These are phyloP conservation scores for Motacilla alba DNA, from an alignment of 2,113 vertebrate genomes.

Conservation along the genomic window DNA sequence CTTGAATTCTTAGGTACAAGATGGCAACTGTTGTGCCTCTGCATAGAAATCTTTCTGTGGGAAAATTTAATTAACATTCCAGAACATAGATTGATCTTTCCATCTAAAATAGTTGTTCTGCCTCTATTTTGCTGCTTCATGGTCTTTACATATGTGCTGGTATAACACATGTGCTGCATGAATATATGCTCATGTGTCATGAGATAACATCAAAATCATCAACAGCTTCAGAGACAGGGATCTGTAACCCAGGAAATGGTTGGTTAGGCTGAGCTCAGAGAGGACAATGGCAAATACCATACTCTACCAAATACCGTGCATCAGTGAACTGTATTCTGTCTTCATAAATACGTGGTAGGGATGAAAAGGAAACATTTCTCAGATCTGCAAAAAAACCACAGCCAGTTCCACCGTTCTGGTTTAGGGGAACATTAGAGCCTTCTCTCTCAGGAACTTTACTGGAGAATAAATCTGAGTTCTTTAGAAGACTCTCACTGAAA, in stretches of 20 bases:
- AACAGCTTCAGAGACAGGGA: neutral
- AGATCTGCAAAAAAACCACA: neutral
- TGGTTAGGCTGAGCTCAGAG: neutral
- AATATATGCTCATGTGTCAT: neutral
- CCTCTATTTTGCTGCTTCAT: neutral
- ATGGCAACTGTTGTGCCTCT: fast-evolving
- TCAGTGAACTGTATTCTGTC: neutral
- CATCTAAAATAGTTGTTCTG: neutral
- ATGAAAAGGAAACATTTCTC: neutral
- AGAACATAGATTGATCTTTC: neutral
- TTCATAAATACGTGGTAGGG: neutral
- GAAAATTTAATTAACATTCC: neutral
- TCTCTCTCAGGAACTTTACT: neutral
- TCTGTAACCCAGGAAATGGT: neutral
- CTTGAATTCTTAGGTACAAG: neutral
- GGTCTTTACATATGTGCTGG: neutral
- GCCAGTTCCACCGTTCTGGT: neutral
- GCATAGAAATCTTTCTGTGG: neutral
- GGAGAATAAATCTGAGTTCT: slow-evolving; percentile 15
- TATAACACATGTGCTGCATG: neutral
- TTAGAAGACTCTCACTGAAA: neutral
- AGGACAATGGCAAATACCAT: neutral
- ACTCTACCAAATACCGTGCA: neutral
- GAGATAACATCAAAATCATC: neutral
- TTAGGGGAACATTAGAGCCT: neutral